These are phyloP conservation scores for Sepiola atlantica DNA, from an alignment of 2,888 invertebrate genomes.

Conservation along the genomic window DNA sequence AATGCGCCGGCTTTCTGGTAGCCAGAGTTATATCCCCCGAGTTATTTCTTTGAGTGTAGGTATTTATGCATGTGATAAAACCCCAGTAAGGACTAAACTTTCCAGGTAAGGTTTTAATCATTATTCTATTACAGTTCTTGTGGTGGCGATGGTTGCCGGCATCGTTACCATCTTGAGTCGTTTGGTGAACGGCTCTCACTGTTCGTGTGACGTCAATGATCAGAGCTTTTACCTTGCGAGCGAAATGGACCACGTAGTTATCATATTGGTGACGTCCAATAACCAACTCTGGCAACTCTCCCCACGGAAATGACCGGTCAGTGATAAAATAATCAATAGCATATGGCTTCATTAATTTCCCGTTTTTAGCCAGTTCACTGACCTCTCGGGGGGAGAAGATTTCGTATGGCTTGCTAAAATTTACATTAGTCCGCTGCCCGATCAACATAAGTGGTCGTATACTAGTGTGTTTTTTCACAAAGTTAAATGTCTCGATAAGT, in stretches of 20 bases:
- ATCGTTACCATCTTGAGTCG: conserved; percentile 2
- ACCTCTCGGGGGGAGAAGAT: background rate
- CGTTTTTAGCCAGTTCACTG: background rate
- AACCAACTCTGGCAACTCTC: background rate
- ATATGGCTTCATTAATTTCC: background rate
- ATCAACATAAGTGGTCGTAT: background rate
- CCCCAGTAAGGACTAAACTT: background rate
- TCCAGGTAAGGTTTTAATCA: background rate
- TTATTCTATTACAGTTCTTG: background rate
- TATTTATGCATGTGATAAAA: background rate
- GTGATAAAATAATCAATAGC: conserved; percentile 36
- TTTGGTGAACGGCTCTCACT: background rate
- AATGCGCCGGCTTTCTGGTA: background rate
- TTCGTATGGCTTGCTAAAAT: background rate
- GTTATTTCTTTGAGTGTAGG: background rate
- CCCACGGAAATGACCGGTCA: conserved; percentile 6
- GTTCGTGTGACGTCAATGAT: conserved; percentile 32
- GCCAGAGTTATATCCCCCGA: background rate
- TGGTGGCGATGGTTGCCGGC: background rate
- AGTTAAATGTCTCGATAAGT: background rate
- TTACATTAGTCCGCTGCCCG: conserved; percentile 16
- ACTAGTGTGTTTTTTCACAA: background rate
- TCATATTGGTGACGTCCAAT: conserved; percentile 12
- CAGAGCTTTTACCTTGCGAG: background rate
- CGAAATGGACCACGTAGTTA: background rate